Conservation (phyloP, 2,888 invertebrate genomes). For the Nemotelus pantherinus region DNA sequence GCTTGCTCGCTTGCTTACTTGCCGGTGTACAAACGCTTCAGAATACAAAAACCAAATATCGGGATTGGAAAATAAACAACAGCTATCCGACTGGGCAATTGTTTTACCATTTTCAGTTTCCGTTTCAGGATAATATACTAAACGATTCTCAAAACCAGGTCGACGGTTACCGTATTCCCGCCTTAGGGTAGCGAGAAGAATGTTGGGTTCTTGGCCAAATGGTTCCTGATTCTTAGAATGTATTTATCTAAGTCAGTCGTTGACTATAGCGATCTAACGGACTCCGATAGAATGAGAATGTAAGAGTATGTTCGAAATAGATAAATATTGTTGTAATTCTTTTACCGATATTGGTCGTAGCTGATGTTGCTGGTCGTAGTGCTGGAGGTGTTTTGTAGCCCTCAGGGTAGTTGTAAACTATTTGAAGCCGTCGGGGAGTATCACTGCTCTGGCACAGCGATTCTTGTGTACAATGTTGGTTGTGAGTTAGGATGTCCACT, state of each 20-base stretch:
- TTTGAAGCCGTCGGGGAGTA: constrained; percentile 7
- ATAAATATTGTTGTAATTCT: constrained; percentile 34
- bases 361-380: not conserved
- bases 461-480: not conserved
- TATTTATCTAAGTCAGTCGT: no score
- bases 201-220: no score
- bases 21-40: not conserved
- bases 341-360: not conserved
- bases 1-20: not conserved
- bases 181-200: no score
- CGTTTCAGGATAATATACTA: constrained; percentile 24
- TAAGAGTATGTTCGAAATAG: constrained; percentile 3
- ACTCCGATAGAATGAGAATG: no score
- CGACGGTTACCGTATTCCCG: no score
- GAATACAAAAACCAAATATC: not conserved
- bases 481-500: not conserved
- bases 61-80: constrained; percentile 34
- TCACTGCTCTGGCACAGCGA: not conserved
- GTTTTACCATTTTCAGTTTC: constrained; percentile 43
- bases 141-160: not conserved
- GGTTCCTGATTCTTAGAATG: no score
- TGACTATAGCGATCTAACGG: no score
- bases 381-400: not conserved
- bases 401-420: constrained; percentile 28
- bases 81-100: constrained; percentile 38